Base-by-base conservation (phyloP, 1,140 invertebrate species). In the Adelges cooleyi region DNA sequence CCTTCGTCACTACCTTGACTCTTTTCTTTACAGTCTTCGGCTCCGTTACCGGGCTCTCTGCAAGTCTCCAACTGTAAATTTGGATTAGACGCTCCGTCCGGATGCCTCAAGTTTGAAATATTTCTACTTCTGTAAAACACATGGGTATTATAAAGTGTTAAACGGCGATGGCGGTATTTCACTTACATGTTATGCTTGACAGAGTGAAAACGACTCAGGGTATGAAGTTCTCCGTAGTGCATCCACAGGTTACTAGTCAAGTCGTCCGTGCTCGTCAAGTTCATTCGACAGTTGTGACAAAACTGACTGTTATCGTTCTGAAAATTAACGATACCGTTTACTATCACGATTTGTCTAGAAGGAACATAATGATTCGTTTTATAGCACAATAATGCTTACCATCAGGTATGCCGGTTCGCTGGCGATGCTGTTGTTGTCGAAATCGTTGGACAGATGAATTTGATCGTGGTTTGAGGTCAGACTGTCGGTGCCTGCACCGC, bases 71-170 rank as follows among this genome's bases (percentile, higher is more conserved):
- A 73, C 71, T 67, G 73, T n/a, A 93, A 78, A 78, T 91, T 90
- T 11, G 90, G 89, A 81, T 93, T 90, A 4, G 90, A 94, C 25
- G 90, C 89, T 40, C 90, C 90, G 72, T 94, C 90, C 1, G 90
- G 90, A 77, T 92, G 89, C 70, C 87, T 79, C 13, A 90, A 75
- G 66, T 84, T 84, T 3, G 87, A 86, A 74, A 90, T 84, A 69
- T 85, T 82, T 68, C 75, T 71, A 27, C 68, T 70, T n/a, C 17
- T 66, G 11, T 23, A 51, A 36, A 18, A n/a, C n/a, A n/a, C n/a
- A n/a, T n/a, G n/a, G n/a, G n/a, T n/a, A n/a, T n/a, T n/a, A n/a
- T n/a, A n/a, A n/a, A n/a, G n/a, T n/a, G n/a, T n/a, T n/a, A n/a
- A n/a, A n/a, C n/a, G n/a, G n/a, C n/a, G n/a, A n/a, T n/a, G 11